Conservation (phyloP, 1,140 invertebrate species). For the Hydropsyche tenuis region DNA sequence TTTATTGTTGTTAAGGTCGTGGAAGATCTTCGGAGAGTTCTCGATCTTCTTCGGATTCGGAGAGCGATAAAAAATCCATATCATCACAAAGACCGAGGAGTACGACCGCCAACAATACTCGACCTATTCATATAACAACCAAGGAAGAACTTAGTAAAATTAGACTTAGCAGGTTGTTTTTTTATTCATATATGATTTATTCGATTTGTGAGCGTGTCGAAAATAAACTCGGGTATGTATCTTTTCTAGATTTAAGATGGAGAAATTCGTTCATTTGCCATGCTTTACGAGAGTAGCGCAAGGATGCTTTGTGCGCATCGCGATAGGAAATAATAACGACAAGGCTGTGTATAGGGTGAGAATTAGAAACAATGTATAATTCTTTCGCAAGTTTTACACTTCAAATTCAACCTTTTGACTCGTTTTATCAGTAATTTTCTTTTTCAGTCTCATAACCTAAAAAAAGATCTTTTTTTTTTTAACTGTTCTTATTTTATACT, state of each 20-base stretch:
- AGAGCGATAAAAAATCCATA: constrained; percentile 62
- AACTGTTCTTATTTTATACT: no score
- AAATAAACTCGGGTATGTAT: no score
- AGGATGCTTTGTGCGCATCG: constrained; percentile 95
- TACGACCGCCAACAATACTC: constrained; percentile 54
- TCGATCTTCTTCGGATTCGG: constrained; percentile 59
- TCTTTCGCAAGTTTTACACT: no score
- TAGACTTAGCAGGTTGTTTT: constrained; percentile 71
- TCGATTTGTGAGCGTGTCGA: no score
- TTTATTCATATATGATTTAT: constrained; percentile 11
- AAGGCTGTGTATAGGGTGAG: constrained; percentile 85
- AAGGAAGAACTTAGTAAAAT: constrained; percentile 89
- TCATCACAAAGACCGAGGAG: constrained; percentile 41
- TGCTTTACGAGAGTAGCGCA: constrained; percentile 90
- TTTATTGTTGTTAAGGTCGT: constrained; percentile 33
- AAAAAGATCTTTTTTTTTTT: no score
- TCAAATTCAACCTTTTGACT: no score
- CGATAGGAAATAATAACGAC: constrained; percentile 91
- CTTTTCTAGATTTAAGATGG: constrained; percentile 81
- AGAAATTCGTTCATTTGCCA: constrained; percentile 94
- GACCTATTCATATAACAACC: constrained; percentile 70
- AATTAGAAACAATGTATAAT: neutral
- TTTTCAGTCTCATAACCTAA: no score
- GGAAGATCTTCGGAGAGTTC: constrained; percentile 44
- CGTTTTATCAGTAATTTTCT: no score